These are phyloP conservation scores for Phataginus tetradactyla DNA, from an alignment of 2,797 vertebrate species.

Conservation along the genomic window DNA sequence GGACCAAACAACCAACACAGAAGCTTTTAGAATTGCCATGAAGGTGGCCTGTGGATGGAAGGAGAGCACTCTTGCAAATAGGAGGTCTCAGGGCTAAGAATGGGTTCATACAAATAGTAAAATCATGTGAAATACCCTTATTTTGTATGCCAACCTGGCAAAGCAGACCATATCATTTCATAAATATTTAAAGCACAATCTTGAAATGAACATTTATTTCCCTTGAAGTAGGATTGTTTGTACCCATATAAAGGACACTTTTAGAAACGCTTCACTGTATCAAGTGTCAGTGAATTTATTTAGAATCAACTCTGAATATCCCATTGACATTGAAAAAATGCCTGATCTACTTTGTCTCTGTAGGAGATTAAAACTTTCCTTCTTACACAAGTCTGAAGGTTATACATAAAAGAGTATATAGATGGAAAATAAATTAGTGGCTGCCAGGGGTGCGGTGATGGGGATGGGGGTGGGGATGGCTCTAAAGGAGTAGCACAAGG, in stretches of 20 bases:
- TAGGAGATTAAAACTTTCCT: slow-evolving; percentile 55
- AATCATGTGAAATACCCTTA: not conserved
- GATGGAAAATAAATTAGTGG: not conserved
- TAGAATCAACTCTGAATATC: slow-evolving; percentile 61
- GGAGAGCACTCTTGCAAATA: slow-evolving; percentile 13
- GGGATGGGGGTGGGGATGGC: rapidly evolving
- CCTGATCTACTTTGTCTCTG: slow-evolving; percentile 5
- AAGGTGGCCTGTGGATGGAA: not conserved
- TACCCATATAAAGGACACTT: slow-evolving; percentile 42
- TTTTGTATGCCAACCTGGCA: slow-evolving; percentile 52
- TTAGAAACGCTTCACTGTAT: slow-evolving; percentile 40
- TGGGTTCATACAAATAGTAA: not conserved
- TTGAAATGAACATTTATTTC: slow-evolving; percentile 59
- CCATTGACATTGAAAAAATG: slow-evolving; percentile 58
- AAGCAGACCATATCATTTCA: slow-evolving; percentile 51
- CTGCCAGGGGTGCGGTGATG: not conserved
- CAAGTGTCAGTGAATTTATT: slow-evolving; percentile 54
- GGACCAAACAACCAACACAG: not conserved
- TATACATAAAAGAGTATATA: not conserved
- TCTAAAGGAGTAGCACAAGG: not conserved
- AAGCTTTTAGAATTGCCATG: slow-evolving; percentile 8
- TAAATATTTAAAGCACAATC: slow-evolving; percentile 67
- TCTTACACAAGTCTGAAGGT: slow-evolving; percentile 54
- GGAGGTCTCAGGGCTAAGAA: not conserved
- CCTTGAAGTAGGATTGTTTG: slow-evolving; percentile 51